Evolutionary conservation across 2,888 invertebrate genomes (phyloP).

Genomic region (Drosophila colorata): DNA sequence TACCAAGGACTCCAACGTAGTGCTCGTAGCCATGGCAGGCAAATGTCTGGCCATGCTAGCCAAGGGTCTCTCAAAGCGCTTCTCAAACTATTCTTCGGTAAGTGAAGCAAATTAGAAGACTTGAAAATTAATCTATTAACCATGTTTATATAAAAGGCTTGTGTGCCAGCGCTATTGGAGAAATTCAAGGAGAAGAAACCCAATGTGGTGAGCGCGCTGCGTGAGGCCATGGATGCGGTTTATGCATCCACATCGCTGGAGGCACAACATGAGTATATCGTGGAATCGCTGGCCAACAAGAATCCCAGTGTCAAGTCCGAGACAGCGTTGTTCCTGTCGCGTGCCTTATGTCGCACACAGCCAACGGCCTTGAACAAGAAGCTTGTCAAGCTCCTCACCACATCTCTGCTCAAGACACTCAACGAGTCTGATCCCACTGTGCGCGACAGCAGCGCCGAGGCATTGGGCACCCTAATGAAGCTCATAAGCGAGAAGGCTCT

Average conservation of each 20-base stretch:
- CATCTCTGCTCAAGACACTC: constrained; percentile 90
- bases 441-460: constrained; percentile 96
- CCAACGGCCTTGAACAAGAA: constrained; percentile 95
- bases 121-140: neutral
- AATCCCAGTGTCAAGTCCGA: constrained; percentile 96
- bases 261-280: constrained; percentile 93
- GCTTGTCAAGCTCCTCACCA: constrained; percentile 92
- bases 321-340: constrained; percentile 92
- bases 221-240: constrained; percentile 96
- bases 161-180: constrained; percentile 92
- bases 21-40: constrained; percentile 94
- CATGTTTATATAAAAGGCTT: constrained; percentile 85
- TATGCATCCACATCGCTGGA: constrained; percentile 93
- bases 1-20: constrained; percentile 97
- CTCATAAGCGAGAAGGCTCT: constrained; percentile 96
- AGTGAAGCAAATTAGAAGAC: constrained; percentile 20
- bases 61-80: constrained; percentile 93
- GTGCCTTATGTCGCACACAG: constrained; percentile 93
- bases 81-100: constrained; percentile 91
- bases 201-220: constrained; percentile 93
- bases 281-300: constrained; percentile 95
- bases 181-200: constrained; percentile 99
- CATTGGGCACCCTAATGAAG: constrained; percentile 97
- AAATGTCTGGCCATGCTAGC: constrained; percentile 94
- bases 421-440: constrained; percentile 92